Conservation (phyloP, 35 echinoderm and acorn worm genomes). For the Apostichopus parvimensis region DNA sequence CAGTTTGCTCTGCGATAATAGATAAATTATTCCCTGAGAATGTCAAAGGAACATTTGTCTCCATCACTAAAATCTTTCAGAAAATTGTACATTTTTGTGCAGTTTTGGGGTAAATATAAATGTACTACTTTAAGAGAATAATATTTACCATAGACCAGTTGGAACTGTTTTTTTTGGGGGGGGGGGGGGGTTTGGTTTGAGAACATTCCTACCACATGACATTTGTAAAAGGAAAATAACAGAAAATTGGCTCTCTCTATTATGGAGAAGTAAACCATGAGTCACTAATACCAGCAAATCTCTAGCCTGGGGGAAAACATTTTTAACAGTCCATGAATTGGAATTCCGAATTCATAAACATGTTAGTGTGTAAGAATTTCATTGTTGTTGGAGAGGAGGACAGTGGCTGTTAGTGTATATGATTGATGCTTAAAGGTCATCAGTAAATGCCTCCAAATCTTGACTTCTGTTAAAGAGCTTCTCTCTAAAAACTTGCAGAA, state of each 20-base stretch:
- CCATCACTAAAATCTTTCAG: no score
- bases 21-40: no score
- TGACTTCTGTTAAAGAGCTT: no score
- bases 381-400: neutral
- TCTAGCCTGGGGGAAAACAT: neutral
- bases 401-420: neutral
- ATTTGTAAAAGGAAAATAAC: neutral
- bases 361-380: neutral
- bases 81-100: no score
- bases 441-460: no score
- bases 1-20: no score
- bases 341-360: neutral
- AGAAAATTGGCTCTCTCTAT: neutral
- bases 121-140: neutral
- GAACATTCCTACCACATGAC: neutral
- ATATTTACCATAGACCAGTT: neutral
- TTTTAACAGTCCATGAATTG: neutral
- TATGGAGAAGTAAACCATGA: constrained; percentile 1
- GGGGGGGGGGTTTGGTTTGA: neutral
- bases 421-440: no score
- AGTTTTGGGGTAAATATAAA: no score
- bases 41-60: no score
- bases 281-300: neutral
- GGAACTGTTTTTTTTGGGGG: neutral
- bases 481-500: no score